Evolutionary conservation across 2,113 vertebrate genomes (phyloP).

Genomic region (Nyctereutes procyonoides): DNA sequence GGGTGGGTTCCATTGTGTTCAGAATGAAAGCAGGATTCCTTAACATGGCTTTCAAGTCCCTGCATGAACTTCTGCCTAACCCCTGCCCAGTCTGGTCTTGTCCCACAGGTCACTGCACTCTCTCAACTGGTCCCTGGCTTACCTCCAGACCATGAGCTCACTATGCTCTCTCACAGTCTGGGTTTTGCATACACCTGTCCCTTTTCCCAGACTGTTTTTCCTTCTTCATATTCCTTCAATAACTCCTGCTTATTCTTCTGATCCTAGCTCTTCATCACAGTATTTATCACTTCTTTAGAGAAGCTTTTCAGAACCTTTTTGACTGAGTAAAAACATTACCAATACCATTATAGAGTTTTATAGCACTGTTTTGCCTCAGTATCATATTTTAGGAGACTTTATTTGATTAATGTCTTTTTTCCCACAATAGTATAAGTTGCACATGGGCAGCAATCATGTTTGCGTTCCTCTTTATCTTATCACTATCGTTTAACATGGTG

Average conservation of each 20-base stretch:
- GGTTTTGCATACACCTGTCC: background rate
- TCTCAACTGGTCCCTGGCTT: background rate
- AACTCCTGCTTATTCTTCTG: background rate
- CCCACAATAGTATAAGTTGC: background rate
- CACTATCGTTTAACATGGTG: background rate
- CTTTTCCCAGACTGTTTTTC: background rate
- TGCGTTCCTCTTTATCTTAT: background rate
- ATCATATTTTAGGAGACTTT: background rate
- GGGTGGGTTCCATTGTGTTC: background rate
- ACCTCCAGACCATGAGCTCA: background rate
- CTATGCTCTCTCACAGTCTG: background rate
- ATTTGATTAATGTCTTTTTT: background rate
- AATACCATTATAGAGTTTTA: background rate
- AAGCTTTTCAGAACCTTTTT: background rate
- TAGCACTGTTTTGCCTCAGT: background rate
- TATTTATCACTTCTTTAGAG: background rate
- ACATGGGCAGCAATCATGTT: background rate
- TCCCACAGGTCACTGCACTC: fast-evolving
- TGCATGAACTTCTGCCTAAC: background rate
- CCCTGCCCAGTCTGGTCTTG: background rate
- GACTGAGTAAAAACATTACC: background rate
- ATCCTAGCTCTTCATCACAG: background rate
- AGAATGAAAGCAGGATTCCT: background rate
- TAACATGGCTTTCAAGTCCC: background rate
- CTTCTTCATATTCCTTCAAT: background rate